These are phyloP conservation scores for Orientallactaga sibirica DNA, from an alignment of 2,797 vertebrate species.

Conservation along the genomic window DNA sequence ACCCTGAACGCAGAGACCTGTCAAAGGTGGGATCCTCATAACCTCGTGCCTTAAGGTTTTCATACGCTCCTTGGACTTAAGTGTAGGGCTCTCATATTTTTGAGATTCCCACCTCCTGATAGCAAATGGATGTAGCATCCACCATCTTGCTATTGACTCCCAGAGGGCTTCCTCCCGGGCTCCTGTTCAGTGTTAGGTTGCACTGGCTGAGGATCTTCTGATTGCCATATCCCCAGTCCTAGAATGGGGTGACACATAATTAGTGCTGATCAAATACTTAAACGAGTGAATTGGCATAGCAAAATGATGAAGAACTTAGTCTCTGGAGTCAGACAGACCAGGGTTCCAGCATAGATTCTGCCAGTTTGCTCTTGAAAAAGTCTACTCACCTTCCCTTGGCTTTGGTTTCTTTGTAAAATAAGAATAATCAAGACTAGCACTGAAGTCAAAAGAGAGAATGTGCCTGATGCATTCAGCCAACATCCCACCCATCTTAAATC, in stretches of 20 bases:
- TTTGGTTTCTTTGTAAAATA: conserved; percentile 58
- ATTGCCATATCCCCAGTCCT: conserved; percentile 7
- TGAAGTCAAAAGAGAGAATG: conserved; percentile 50
- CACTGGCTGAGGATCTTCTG: background rate
- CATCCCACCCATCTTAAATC: background rate
- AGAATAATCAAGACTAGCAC: conserved; percentile 23
- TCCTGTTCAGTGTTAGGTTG: background rate
- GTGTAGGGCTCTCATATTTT: conserved; percentile 9
- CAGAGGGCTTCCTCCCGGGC: background rate
- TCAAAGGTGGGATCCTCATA: conserved; percentile 22
- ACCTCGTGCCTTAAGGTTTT: conserved; percentile 42
- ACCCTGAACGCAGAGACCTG: conserved; percentile 23
- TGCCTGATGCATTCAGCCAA: background rate
- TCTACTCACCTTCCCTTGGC: background rate
- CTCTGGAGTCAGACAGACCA: conserved; percentile 46
- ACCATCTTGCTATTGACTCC: background rate
- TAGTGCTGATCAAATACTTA: background rate
- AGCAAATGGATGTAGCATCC: conserved; percentile 17
- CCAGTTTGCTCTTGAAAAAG: conserved; percentile 42
- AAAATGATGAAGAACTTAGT: conserved; percentile 37
- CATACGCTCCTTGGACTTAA: background rate
- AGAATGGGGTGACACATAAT: conserved; percentile 20
- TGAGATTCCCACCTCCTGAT: background rate
- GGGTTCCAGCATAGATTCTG: conserved; percentile 39
- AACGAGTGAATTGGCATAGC: conserved; percentile 2